A percentile compares a stretch with the other conserved stretches of the same genome.
phyloP scores from a whole-genome alignment of 2,113 vertebrate species.

The Lophotis ruficrista region DNA sequence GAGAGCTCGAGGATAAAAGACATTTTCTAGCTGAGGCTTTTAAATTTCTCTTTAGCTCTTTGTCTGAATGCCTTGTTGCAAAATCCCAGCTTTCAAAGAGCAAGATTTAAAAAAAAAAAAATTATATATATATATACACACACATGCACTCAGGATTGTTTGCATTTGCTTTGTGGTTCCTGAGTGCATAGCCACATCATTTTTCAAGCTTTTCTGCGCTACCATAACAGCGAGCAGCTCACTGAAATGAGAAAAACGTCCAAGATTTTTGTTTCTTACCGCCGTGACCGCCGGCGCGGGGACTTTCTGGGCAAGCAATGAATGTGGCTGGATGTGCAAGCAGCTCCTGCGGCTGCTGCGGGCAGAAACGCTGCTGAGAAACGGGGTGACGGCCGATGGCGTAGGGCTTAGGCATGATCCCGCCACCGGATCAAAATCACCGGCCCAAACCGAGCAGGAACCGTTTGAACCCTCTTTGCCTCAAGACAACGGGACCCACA shows the following conservation, averaged over 20 bases:
- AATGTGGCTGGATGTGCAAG: not conserved
- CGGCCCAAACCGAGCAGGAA: not conserved
- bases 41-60: not conserved
- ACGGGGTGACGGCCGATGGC: not conserved
- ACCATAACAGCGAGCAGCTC: not conserved
- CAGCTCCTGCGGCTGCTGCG: not conserved
- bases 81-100: not conserved
- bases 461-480: not conserved
- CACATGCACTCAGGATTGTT: not conserved
- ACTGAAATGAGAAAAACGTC: not conserved
- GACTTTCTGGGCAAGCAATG: not conserved
- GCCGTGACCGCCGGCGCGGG: not conserved
- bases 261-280: not conserved
- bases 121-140: fast-evolving
- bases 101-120: not conserved
- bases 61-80: not conserved
- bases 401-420: not conserved
- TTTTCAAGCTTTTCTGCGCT: not conserved
- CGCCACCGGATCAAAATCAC: not conserved
- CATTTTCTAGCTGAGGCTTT: not conserved
- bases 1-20: not conserved
- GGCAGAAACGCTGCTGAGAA: not conserved
- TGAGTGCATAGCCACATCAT: not conserved
- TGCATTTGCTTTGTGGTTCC: not conserved
- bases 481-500: not conserved